Base-by-base conservation (phyloP, 1,140 invertebrate genomes). In the Procambarus virginalis region DNA sequence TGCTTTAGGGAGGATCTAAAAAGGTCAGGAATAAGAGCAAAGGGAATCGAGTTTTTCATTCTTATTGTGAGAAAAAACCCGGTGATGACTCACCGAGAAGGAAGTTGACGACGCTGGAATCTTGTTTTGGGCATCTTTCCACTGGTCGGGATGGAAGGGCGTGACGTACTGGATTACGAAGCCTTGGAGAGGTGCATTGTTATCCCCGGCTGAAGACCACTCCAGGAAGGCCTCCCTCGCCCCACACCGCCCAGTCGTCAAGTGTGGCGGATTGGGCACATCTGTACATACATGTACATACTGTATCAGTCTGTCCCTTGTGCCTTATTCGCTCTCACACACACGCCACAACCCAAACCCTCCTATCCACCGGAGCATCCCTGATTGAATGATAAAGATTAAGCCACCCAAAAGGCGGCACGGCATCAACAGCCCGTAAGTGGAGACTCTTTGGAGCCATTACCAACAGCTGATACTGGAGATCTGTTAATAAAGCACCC, bases 71-170 rank as follows among this genome's bases (percentile, higher is more conserved):
- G 17, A 0, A 64, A 22, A n/a, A 34, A 34, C n/a, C 12, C 51
- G 8, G 0, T 34, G 0, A 73, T 34, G 46, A 89, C 88, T 89
- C 88, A 89, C 88, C 58, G 87, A 87, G 70, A 86, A 90, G 58
- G 90, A 86, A 17, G 90, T 86, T 20, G 80, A 76, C 9, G 85
- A 68, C 14, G 82, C 82, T n/a, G 86, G 83, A 48, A 91, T 83
- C 75, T 89, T 60, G 34, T 89, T 84, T 9, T 78, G 58, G 10
- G 80, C 81, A 45, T 84, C 81, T 45, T 89, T 78, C 88, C 88
- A 89, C 6, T 84, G 81, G 3, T 83, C 88, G 2, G 88, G 75
- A 20, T 89, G 81, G 6, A 78, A 77, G 5, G 55, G 75, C 12
- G 88, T 83, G 51, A 70, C 34, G 76, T 89, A 84, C 81, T 89